Evolutionary conservation across 2,113 vertebrate genomes (phyloP).

Genomic region (Ceyx melanurus): DNA sequence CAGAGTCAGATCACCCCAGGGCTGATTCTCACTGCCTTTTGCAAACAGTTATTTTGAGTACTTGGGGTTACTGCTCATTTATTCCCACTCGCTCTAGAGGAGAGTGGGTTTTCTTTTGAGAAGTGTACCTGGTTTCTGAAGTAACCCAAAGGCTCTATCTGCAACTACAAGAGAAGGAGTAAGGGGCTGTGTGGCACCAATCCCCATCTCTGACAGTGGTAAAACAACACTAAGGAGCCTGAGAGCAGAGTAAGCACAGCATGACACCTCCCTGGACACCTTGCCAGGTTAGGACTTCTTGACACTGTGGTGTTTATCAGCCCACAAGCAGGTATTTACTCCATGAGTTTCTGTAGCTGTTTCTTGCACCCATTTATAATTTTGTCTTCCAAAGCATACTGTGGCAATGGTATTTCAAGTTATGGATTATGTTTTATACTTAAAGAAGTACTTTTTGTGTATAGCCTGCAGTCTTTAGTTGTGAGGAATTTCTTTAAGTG

Average conservation of each 20-base stretch:
- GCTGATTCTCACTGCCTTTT: not conserved
- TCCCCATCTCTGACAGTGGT: not conserved
- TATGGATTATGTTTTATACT: not conserved
- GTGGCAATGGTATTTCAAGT: not conserved
- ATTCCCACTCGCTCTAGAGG: not conserved
- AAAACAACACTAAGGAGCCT: not conserved
- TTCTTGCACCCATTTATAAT: not conserved
- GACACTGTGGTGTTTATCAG: not conserved
- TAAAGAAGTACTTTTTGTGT: not conserved
- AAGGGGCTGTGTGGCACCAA: not conserved
- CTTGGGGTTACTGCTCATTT: not conserved
- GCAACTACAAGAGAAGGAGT: not conserved
- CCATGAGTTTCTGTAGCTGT: not conserved
- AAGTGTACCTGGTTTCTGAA: not conserved
- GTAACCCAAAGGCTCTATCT: not conserved
- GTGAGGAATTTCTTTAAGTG: not conserved
- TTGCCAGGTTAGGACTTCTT: not conserved
- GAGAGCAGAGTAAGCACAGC: not conserved
- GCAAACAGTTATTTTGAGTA: not conserved
- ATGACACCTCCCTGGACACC: not conserved
- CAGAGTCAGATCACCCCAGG: constrained; percentile 14
- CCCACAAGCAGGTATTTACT: not conserved
- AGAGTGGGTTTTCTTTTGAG: not conserved
- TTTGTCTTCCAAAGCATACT: not conserved
- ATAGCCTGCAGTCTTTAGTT: not conserved